Evolutionary conservation across 2,888 invertebrate genomes (phyloP).

Genomic region (Argynnis bischoffii): DNA sequence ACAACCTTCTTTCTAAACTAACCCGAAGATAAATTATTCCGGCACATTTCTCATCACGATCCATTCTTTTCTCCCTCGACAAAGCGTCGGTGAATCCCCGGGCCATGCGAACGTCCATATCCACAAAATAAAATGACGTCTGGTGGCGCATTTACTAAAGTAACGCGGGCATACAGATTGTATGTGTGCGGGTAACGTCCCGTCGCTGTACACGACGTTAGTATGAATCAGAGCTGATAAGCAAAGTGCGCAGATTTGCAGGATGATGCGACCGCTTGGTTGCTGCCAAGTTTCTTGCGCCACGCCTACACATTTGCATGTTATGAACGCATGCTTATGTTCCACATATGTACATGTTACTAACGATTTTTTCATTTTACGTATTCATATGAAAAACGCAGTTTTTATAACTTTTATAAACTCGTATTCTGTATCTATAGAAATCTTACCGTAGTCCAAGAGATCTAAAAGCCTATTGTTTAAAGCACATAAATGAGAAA

Average conservation of each 20-base stretch:
- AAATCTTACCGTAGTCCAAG: background rate
- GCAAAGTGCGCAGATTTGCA: conserved; percentile 72
- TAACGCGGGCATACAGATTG: conserved; percentile 55
- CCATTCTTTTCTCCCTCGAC: conserved; percentile 70
- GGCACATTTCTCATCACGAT: conserved; percentile 74
- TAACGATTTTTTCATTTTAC: conserved; percentile 32
- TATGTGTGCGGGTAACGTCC: conserved; percentile 47
- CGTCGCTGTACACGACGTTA: conserved; percentile 53
- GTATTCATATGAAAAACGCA: background rate
- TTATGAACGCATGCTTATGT: conserved; percentile 56
- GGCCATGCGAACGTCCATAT: conserved; percentile 70
- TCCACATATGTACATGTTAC: conserved; percentile 47
- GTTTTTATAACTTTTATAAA: background rate
- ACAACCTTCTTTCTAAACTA: conserved; percentile 68
- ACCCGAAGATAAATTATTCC: conserved; percentile 77
- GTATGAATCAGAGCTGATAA: conserved; percentile 79
- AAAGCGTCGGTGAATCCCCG: conserved; percentile 70
- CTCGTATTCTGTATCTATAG: background rate
- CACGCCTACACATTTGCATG: conserved; percentile 73
- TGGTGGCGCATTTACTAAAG: conserved; percentile 61
- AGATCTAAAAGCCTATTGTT: conserved; percentile 5
- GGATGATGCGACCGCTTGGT: conserved; percentile 62
- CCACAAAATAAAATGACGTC: conserved; percentile 69
- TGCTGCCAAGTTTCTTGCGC: conserved; percentile 73
- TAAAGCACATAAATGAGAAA: conserved; percentile 18